Evolutionary conservation across 2,797 vertebrate genomes (phyloP), one percentile per base, ranked within the genome.

Genomic region (Botia kubotai): DNA sequence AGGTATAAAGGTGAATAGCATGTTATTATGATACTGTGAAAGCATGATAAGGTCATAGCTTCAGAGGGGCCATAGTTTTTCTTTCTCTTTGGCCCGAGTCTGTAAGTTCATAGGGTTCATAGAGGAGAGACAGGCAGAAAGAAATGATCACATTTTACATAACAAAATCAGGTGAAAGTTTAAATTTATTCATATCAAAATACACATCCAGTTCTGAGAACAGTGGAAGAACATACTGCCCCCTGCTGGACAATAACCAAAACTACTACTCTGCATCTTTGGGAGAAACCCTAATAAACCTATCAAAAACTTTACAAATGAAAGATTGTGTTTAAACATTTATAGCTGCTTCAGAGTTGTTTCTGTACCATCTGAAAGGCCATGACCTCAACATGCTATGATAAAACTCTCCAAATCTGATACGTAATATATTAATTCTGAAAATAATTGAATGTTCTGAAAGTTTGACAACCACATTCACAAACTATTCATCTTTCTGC

Each of bases 31-130:
- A 67, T 82, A 82, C 70, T 11, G 52, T 80, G 52, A 36, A 71
- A 74, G 73, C 39, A 52, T 60, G 69, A 75, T 82, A 75, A 82
- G 77, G 77, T 82, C 80, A 84, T 55, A 50, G 57, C 50, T 71
- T 29, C 33, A 13, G 67, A n/a, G 33, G 52, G 73, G 48, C 46
- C 10, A 19, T n/a, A 7, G 62, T 69, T 46, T 77, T 57, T 70
- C 2, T 48, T 53, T 63, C n/a, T 71, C 2, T 65, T 79, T 55
- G 17, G 26, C 43, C n/a, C 81, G 68, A 82, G 84, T 5, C 14
- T 81, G 75, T 87, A 81, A 82, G 77, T 87, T 84, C 66, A 82
- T 87, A 83, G 79, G 79, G 75, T 84, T 88, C 72, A 80, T 67
- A 12, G 53, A 70, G 60, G 75, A 82, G 63, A 80, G 3, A 36